Conservation (phyloP, 1,140 invertebrate species). For the Drosophila gunungcola region DNA sequence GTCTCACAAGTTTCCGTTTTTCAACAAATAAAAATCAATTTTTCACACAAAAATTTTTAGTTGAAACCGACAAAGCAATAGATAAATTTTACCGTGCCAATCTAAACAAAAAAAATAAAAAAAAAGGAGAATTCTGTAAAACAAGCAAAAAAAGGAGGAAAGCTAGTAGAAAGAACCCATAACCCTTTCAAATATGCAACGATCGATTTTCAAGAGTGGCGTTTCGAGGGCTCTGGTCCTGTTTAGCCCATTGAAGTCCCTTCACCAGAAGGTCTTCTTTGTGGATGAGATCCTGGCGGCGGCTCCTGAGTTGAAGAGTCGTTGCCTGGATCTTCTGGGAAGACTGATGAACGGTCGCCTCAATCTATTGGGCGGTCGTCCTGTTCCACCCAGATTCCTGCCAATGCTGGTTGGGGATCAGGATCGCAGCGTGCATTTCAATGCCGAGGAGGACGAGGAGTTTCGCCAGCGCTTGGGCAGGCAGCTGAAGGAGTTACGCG, state of each 20-base stretch:
- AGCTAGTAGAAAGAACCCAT: too few species aligned
- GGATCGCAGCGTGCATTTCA: background rate
- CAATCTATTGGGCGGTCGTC: background rate
- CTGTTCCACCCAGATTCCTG: background rate
- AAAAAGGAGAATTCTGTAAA: too few species aligned
- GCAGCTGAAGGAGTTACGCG: constrained; percentile 23
- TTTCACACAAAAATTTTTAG: background rate
- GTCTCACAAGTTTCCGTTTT: background rate
- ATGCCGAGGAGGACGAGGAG: constrained; percentile 7
- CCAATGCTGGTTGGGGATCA: background rate
- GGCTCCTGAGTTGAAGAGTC: background rate
- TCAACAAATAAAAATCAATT: background rate
- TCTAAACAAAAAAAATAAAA: too few species aligned
- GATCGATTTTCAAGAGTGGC: background rate
- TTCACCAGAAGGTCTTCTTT: too few species aligned
- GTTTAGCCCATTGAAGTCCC: background rate
- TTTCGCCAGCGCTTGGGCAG: constrained; percentile 7
- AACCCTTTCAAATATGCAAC: background rate
- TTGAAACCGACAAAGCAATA: too few species aligned
- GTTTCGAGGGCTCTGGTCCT: background rate
- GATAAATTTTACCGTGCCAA: too few species aligned
- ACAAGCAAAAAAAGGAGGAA: too few species aligned
- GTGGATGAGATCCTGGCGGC: background rate
- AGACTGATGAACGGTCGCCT: constrained; percentile 2
- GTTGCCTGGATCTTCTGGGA: constrained; percentile 4